Evolutionary conservation across 2,888 invertebrate species (phyloP), one percentile per base, ranked within the genome.

Genomic region (Halocaridina rubra): DNA sequence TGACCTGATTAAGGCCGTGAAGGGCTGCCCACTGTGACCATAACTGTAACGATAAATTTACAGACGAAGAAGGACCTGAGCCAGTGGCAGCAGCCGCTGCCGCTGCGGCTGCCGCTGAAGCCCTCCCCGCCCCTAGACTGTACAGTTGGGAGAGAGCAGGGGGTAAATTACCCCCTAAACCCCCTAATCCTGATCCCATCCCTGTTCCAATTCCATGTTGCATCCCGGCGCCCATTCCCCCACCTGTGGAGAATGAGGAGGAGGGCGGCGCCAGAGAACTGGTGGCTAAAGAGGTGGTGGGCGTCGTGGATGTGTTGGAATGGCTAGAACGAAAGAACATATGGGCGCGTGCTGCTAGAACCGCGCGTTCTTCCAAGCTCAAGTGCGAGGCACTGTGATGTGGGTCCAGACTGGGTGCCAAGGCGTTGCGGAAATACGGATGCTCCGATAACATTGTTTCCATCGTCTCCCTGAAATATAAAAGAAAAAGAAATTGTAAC

Each of bases 391-490:
- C 91, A 24, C 92, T 92, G 89, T 91, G 93, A 90, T 91, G 92
- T 74, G 92, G 91, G 89, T 96, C 95, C 90, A 95, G 92, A 79
- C 94, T 93, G 53, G 95, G 94, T 76, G 95, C 92, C 89, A 95
- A 92, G 2, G 95, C 95, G 76, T 95, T 94, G 72, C 96, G 94
- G 88, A 96, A 92, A 89, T 96, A 93, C 16, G 95, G 92, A 89
- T 95, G 95, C 90, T 95, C 95, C 93, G 95, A 94, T 90, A 95
- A 92, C 92, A 95, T 93, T 89, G 94, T 92, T 91, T 95, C 95
- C 94, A 95, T 95, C 57, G 95, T 95, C 90, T 96, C 95, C 92
- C 96, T 96, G 94, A 89, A 92, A 89, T 81, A 88, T 80, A 86
- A 81, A 88, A 64, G 78, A 39, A 61, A 87, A 72, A 72, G n/a